These are phyloP conservation scores for Pseudorhombus dupliciocellatus DNA, from an alignment of 2,113 vertebrate species.

Conservation along the genomic window DNA sequence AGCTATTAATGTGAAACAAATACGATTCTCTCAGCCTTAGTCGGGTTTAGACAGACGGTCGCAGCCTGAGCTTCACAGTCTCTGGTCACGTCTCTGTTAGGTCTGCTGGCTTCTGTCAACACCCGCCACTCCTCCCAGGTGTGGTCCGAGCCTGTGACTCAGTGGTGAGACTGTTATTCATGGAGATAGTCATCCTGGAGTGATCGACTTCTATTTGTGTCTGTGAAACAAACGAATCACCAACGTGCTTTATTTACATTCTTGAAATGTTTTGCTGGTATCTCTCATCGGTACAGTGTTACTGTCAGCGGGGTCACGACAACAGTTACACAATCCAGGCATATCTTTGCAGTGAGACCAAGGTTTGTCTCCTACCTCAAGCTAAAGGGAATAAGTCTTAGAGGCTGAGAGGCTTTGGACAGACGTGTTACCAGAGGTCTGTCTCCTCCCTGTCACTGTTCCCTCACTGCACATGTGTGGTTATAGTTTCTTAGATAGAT, in stretches of 20 bases:
- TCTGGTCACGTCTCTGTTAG: neutral
- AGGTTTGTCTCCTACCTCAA: constrained; percentile 73
- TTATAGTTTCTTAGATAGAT: neutral
- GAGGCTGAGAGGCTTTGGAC: constrained; percentile 17
- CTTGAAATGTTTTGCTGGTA: neutral
- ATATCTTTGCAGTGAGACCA: neutral
- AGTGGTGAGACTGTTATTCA: neutral
- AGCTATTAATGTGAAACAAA: too few relatives aligned
- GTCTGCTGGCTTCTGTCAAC: neutral
- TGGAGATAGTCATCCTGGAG: neutral
- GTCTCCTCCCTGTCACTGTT: neutral
- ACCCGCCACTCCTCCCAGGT: neutral
- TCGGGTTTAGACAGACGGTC: too few relatives aligned
- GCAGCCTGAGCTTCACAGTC: neutral
- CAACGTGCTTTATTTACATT: constrained; percentile 58
- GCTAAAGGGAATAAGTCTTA: constrained; percentile 54
- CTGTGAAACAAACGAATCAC: constrained; percentile 37
- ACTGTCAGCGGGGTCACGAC: neutral
- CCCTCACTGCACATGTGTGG: neutral
- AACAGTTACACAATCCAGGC: neutral
- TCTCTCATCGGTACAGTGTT: constrained; percentile 2
- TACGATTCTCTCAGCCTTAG: too few relatives aligned
- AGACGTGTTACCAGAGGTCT: neutral
- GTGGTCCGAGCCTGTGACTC: neutral
- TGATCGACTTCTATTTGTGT: neutral